Evolutionary conservation across 2,113 vertebrate genomes (phyloP), one percentile per base, ranked within the genome.

Genomic region (Pelusios castaneus): DNA sequence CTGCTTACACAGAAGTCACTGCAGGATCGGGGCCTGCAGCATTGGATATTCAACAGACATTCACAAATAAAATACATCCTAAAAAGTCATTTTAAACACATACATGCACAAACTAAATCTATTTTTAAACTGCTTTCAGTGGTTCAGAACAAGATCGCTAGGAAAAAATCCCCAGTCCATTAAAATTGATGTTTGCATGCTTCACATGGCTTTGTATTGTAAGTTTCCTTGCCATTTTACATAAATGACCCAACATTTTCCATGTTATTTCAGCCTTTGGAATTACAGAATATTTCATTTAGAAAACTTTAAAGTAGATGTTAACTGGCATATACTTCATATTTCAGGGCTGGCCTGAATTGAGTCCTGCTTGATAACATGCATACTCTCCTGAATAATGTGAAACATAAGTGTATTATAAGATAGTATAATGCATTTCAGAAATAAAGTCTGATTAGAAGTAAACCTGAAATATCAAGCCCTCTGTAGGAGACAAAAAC

Each of bases 401-500:
- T 95, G 63, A 89, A 90, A 96, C 85, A 93, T 73, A n/a, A 51
- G 76, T 80, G 80, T 93, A 47, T 89, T 91, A 89, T 2, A 14
- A 92, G 92, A 90, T 94, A 95, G n/a, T 24, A 38, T 85, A 96
- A 88, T 95, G 89, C 78, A 82, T 80, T 92, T 96, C 6, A 49
- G 97, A 93, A 97, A 94, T 80, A 3, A 92, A 90, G 85, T 34
- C 92, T 97, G 96, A 96, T 97, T 94, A 97, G 91, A 94, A 95
- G 82, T 89, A 94, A 93, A 95, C 95, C 89, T 91, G 95, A 96
- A 97, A 93, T 95, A 97, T 94, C 96, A 97, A 85, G 93, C 95
- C 97, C 94, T 95, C 56, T 82, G 89, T 89, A 10, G 79, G 91
- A 91, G 91, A 94, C 82, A 76, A 88, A 88, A 89, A 91, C 95